Evolutionary conservation across 2,113 vertebrate species (phyloP), one percentile per base, ranked within the genome.

Genomic region (Chiloscyllium plagiosum): DNA sequence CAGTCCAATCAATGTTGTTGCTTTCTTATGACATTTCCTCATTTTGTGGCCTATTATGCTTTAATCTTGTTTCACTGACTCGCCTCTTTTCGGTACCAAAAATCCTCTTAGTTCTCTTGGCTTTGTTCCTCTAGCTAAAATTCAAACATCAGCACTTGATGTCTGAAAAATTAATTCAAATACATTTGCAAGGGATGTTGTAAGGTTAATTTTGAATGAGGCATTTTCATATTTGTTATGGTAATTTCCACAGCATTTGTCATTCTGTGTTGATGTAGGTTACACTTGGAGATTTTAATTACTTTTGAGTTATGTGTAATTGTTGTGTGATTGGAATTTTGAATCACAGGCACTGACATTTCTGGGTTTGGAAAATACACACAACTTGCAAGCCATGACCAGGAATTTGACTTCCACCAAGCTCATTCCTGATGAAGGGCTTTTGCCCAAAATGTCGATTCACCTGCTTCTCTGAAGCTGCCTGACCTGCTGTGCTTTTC

Each of bases 51-150:
- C 68, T 70, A 1, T 42, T 24, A 37, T 47, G 4, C 7, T 42
- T 94, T 29, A 22, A 72, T 24, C 15, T 72, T 50, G 26, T 24
- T 94, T 12, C 33, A n/a, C 33, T 20, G n/a, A 17, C 61, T 29
- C n/a, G 33, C 66, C 72, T 68, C 42, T 95, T 72, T 95, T 70
- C 66, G 4, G 8, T 42, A 50, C 93, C 42, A 95, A 72, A 95
- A 22, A 22, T 72, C 22, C 93, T 50, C 50, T 95, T 72, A 33
- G 8, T 95, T 10, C n/a, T 24, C 33, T 94, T 69, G 68, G 37
- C 42, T 50, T 95, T 42, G 72, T 72, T 95, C 42, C 22, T 95
- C 93, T 72, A 26, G 93, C 68, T 95, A 95, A 72, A 52, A 68
- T 70, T 70, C 22, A 72, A 70, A 68, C 69, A 70, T 3, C 93